phyloP scores from a whole-genome alignment of 2,113 vertebrate genomes.

The Tricholaema leucomelas region DNA sequence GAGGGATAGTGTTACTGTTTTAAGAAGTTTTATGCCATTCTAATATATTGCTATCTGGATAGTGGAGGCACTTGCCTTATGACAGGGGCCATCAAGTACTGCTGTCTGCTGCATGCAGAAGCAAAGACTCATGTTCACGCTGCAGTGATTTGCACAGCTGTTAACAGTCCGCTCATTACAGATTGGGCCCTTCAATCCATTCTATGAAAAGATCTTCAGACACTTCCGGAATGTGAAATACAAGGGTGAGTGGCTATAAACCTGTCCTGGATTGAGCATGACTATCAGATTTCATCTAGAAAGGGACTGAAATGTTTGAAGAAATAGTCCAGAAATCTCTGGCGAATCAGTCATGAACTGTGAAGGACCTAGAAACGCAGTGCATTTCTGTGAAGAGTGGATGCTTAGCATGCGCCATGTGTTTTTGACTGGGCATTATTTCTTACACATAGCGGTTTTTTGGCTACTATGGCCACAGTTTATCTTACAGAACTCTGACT shows the following conservation, averaged over 20 bases:
- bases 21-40: neutral
- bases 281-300: neutral
- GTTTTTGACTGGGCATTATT: neutral
- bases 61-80: neutral
- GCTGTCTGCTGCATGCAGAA: neutral
- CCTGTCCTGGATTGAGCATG: neutral
- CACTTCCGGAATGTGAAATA: conserved; percentile 85
- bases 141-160: neutral
- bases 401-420: neutral
- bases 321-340: neutral
- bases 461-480: neutral
- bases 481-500: neutral
- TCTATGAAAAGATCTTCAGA: conserved; percentile 86
- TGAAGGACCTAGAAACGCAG: neutral
- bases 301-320: neutral
- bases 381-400: neutral
- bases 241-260: conserved; percentile 78
- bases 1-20: neutral
- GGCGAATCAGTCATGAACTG: neutral
- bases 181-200: conserved; percentile 86
- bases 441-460: neutral
- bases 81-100: neutral
- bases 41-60: neutral
- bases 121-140: neutral
- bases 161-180: conserved; percentile 66